Evolutionary conservation across 2,888 invertebrate genomes (phyloP).

Genomic region (Chymomyza fuscimana): DNA sequence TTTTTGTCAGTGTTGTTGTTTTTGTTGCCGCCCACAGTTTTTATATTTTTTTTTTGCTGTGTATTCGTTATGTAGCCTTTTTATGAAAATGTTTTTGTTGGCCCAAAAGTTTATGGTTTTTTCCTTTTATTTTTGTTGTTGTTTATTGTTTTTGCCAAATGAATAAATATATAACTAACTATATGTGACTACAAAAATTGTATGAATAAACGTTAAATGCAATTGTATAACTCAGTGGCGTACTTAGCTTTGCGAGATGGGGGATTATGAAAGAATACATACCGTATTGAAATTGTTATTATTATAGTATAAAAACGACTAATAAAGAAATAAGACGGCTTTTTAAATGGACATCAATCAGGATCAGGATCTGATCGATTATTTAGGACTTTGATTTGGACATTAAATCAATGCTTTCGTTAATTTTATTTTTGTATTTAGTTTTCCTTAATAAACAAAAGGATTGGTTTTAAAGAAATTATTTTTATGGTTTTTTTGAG

Average conservation of each 20-base stretch:
- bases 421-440: too few relatives aligned
- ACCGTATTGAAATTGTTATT: neutral
- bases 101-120: conserved; percentile 48
- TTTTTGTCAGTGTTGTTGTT: conserved; percentile 31
- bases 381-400: too few relatives aligned
- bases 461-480: too few relatives aligned
- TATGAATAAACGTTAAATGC: conserved; percentile 48
- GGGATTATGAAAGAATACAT: too few relatives aligned
- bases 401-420: too few relatives aligned
- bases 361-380: too few relatives aligned
- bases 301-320: neutral
- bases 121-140: conserved; percentile 39
- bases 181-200: conserved; percentile 51
- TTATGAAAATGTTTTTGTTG: conserved; percentile 50
- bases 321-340: too few relatives aligned
- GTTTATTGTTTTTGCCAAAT: conserved; percentile 73
- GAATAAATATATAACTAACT: conserved; percentile 66
- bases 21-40: conserved; percentile 66
- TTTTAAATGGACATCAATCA: too few relatives aligned
- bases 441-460: too few relatives aligned
- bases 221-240: neutral
- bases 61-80: conserved; percentile 18
- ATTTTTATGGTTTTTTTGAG: too few relatives aligned
- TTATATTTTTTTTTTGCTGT: conserved; percentile 31
- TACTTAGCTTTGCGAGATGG: too few relatives aligned